phyloP scores from a whole-genome alignment of 2,113 vertebrate genomes.

The Syngnathus scovelli region DNA sequence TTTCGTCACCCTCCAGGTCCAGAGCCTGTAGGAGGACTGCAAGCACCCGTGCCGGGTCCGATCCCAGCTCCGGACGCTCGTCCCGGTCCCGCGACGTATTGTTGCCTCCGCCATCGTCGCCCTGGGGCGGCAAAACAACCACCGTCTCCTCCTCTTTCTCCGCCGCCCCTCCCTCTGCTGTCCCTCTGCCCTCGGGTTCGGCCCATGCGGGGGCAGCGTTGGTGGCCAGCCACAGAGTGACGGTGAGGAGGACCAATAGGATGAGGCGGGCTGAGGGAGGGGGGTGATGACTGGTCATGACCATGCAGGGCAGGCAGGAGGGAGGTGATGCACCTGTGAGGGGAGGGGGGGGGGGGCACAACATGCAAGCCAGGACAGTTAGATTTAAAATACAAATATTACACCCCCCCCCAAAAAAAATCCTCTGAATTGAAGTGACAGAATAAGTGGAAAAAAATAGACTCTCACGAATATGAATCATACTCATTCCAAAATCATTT shows the following conservation, averaged over 20 bases:
- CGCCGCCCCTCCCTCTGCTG: constrained; percentile 44
- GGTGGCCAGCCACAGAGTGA: constrained; percentile 65
- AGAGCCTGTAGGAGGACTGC: constrained; percentile 77
- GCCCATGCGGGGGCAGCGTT: constrained; percentile 61
- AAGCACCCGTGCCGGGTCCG: constrained; percentile 72
- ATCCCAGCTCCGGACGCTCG: constrained; percentile 26
- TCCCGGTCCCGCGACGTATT: constrained; percentile 32
- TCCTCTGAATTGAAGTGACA: not conserved
- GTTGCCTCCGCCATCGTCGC: constrained; percentile 26
- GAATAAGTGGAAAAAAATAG: not conserved
- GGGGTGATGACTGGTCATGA: constrained; percentile 76
- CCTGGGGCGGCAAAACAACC: constrained; percentile 35
- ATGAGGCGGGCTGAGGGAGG: constrained; percentile 68
- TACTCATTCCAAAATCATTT: not conserved
- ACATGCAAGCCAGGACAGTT: constrained; percentile 8
- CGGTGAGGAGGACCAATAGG: constrained; percentile 71
- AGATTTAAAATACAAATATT: not conserved
- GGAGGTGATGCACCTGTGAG: constrained; percentile 69
- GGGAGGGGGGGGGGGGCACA: constrained; percentile 21
- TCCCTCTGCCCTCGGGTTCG: constrained; percentile 55
- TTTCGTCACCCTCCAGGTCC: constrained; percentile 53
- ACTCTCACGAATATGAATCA: no score
- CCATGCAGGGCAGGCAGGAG: constrained; percentile 73
- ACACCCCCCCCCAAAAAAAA: not conserved
- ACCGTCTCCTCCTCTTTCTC: constrained; percentile 41